Evolutionary conservation across 2,113 vertebrate species (phyloP).

Genomic region (Orthonyx spaldingii): DNA sequence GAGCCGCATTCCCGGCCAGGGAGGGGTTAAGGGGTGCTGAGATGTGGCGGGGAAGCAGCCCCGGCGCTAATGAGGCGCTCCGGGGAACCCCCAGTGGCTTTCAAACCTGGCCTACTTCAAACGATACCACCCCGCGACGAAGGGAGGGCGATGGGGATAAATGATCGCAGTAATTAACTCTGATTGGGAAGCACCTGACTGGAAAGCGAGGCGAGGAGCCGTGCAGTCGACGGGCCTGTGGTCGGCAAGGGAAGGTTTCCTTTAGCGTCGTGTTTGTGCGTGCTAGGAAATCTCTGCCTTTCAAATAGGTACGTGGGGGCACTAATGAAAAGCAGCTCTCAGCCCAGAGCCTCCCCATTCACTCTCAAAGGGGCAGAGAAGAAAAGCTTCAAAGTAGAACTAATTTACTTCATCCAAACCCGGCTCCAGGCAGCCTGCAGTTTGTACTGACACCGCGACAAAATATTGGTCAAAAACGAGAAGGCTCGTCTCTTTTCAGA

Average conservation of each 20-base stretch:
- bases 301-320: constrained; percentile 72
- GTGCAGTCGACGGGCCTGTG: constrained; percentile 68
- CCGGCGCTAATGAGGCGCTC: constrained; percentile 74
- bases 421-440: constrained; percentile 56
- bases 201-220: constrained; percentile 75
- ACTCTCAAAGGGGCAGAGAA: constrained; percentile 63
- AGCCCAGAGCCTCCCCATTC: constrained; percentile 73
- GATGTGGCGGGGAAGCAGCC: constrained; percentile 57
- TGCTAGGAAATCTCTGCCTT: constrained; percentile 64
- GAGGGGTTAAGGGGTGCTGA: constrained; percentile 56
- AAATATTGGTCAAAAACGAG: not conserved
- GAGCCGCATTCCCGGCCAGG: not conserved
- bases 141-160: constrained; percentile 81
- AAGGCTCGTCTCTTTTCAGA: not conserved
- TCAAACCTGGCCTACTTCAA: constrained; percentile 73
- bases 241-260: constrained; percentile 66
- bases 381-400: constrained; percentile 80
- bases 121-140: constrained; percentile 68
- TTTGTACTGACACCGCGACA: not conserved
- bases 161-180: constrained; percentile 83
- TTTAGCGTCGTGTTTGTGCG: constrained; percentile 57
- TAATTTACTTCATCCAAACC: constrained; percentile 75
- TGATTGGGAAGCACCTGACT: constrained; percentile 79
- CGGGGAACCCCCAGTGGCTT: constrained; percentile 73
- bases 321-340: constrained; percentile 80